A percentile compares a stretch with the other conserved stretches of the same genome.
phyloP scores from a whole-genome alignment of 2,797 vertebrate genomes.

The Erpetoichthys calabaricus region DNA sequence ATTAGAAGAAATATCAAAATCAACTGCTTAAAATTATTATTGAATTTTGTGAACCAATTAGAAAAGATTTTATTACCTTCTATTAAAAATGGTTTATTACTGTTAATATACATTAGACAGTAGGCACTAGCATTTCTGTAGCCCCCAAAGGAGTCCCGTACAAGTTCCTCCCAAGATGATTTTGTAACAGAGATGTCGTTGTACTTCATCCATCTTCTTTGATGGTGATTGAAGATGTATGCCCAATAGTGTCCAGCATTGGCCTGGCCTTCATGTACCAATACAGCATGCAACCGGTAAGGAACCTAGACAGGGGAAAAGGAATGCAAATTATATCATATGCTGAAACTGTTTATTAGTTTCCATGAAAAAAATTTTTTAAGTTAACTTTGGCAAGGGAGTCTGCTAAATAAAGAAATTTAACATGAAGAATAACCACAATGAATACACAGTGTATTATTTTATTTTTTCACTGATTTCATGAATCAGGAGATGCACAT shows the following conservation, averaged over 20 bases:
- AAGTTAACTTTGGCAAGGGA: too few relatives aligned
- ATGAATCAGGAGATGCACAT: too few relatives aligned
- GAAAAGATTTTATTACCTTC: constrained; percentile 54
- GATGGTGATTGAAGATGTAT: constrained; percentile 84
- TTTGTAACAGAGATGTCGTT: constrained; percentile 95
- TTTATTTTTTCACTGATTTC: too few relatives aligned
- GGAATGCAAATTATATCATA: not conserved
- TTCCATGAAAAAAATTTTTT: not conserved
- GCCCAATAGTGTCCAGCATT: constrained; percentile 98
- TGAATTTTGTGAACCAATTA: too few relatives aligned
- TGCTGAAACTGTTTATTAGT: too few relatives aligned
- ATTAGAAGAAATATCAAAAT: too few relatives aligned
- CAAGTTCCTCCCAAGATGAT: constrained; percentile 93
- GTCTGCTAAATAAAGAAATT: too few relatives aligned
- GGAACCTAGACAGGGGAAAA: constrained; percentile 59
- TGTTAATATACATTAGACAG: constrained; percentile 96
- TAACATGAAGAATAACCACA: too few relatives aligned
- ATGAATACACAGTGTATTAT: too few relatives aligned
- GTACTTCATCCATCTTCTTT: constrained; percentile 95
- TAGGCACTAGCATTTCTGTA: constrained; percentile 96
- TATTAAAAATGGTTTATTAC: constrained; percentile 89
- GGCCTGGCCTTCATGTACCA: constrained; percentile 94
- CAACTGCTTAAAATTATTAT: too few relatives aligned
- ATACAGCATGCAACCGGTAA: constrained; percentile 85
- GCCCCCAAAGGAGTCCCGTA: constrained; percentile 92